Base-by-base conservation (phyloP, 2,113 vertebrate genomes). In the Rhipidura dahli region DNA sequence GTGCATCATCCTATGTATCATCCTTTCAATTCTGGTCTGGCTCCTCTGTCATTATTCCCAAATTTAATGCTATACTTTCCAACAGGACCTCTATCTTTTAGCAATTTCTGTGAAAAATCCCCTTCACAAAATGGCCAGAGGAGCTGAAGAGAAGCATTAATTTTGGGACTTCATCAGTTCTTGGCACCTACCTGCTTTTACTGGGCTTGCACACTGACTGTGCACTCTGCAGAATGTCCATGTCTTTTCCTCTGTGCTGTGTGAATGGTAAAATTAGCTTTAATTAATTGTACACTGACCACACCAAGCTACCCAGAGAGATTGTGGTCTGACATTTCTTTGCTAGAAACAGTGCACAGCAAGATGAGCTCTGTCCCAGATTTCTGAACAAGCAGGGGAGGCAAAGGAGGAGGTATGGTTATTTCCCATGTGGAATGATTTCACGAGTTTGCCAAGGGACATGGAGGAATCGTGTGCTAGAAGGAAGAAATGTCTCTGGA, bases 71-170 rank as follows among this genome's bases (percentile, higher is more conserved):
- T 65, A 31, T 76, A 24, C 57, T 91, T 96, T 82, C 65, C 66
- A 73, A 42, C 9, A 53, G 33, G 56, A 83, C 39, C 35, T 91
- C 50, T 31, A 39, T 87, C 22, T 33, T 59, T 15, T 31, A 70
- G 54, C 68, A 85, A 83, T 91, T 88, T 90, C 63, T 80, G 33
- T 93, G 78, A 79, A 84, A 86, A 85, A 88, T 86, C 24, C 68
- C 42, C 35, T 64, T 79, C 61, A 83, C 27, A 63, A 88, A 90
- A 93, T 83, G 85, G 35, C 51, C 66, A 54, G 35, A 85, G 45
- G 42, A 61, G 18, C 53, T 80, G 83, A 91, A 72, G 35, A 69
- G 87, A 89, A 65, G 51, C 5, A 20, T 54, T 87, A 39, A 14
- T 80, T 90, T 47, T 45, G 45, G 75, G 50, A 57, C 30, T 72